Evolutionary conservation across 1,140 invertebrate genomes (phyloP).

Genomic region (Pristionchus pacificus): DNA sequence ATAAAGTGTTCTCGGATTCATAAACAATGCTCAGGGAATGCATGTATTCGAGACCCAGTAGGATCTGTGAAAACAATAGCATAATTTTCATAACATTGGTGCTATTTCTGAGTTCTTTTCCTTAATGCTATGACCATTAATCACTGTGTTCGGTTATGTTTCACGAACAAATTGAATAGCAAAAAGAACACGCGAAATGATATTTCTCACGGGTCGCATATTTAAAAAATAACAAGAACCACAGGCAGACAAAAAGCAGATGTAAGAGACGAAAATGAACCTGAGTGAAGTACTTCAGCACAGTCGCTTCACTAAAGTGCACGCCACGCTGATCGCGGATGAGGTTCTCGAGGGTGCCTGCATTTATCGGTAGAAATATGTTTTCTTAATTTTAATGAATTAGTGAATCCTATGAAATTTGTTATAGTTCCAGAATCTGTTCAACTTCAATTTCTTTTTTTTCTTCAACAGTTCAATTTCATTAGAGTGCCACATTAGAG

Average conservation of each 20-base stretch:
- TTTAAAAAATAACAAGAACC: too few relatives aligned
- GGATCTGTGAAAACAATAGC: too few relatives aligned
- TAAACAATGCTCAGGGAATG: constrained; percentile 65
- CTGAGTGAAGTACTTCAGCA: constrained; percentile 39
- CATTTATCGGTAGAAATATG: neutral
- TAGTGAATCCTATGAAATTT: too few relatives aligned
- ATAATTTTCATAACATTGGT: too few relatives aligned
- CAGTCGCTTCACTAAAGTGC: constrained; percentile 58
- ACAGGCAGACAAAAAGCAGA: too few relatives aligned
- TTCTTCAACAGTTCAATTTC: neutral
- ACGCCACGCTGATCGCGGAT: constrained; percentile 59
- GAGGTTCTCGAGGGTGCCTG: constrained; percentile 68
- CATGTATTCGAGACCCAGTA: constrained; percentile 71
- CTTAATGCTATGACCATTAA: too few relatives aligned
- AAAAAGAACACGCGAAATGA: neutral
- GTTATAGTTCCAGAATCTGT: too few relatives aligned
- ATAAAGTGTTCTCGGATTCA: constrained; percentile 29
- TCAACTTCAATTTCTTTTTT: too few relatives aligned
- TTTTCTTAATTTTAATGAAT: too few relatives aligned
- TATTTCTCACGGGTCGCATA: neutral
- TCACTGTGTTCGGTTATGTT: too few relatives aligned
- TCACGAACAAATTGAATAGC: neutral
- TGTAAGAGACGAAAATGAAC: constrained; percentile 16
- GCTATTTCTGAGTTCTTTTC: too few relatives aligned
- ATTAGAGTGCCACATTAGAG: neutral